phyloP scores from a whole-genome alignment of 2,888 invertebrate species.

The Drosophila ustulata region DNA sequence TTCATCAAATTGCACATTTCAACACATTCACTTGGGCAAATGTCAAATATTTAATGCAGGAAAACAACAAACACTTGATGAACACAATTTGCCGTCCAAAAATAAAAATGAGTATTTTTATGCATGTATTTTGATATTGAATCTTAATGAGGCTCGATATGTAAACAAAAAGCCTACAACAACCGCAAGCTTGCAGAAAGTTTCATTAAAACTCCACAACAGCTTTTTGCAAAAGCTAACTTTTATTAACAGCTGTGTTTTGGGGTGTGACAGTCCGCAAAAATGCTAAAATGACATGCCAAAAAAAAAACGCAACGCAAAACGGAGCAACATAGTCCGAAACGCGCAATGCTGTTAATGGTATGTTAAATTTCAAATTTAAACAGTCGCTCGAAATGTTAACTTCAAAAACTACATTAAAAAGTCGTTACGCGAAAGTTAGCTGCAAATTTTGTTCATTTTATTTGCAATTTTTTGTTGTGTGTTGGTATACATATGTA shows the following conservation, averaged over 20 bases:
- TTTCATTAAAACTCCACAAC: too few species aligned
- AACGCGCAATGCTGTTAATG: neutral
- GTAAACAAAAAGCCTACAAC: slow-evolving; percentile 44
- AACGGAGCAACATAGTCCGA: neutral
- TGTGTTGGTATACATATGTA: slow-evolving; percentile 50
- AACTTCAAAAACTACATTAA: neutral
- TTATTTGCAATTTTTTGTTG: slow-evolving; percentile 42
- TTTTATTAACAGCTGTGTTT: neutral
- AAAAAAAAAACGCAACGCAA: slow-evolving; percentile 24
- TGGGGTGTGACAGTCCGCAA: neutral
- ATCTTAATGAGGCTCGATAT: slow-evolving; percentile 40
- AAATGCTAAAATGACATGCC: neutral
- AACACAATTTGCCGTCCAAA: slow-evolving; percentile 31
- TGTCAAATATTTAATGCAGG: slow-evolving; percentile 8
- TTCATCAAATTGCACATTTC: neutral
- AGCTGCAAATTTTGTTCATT: slow-evolving; percentile 28
- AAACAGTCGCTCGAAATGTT: neutral
- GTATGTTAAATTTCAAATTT: too few species aligned
- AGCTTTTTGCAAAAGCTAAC: neutral
- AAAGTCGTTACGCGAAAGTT: neutral
- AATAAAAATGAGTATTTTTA: slow-evolving; percentile 37
- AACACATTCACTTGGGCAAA: slow-evolving; percentile 13
- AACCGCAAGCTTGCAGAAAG: slow-evolving; percentile 1
- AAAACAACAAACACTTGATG: slow-evolving; percentile 11
- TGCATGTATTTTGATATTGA: slow-evolving; percentile 34